Percentiles rank a stretch among this genome's conserved stretches.
These are phyloP conservation scores for Phylloscopus trochiloides DNA, from an alignment of 2,113 vertebrate genomes.

Conservation along the genomic window DNA sequence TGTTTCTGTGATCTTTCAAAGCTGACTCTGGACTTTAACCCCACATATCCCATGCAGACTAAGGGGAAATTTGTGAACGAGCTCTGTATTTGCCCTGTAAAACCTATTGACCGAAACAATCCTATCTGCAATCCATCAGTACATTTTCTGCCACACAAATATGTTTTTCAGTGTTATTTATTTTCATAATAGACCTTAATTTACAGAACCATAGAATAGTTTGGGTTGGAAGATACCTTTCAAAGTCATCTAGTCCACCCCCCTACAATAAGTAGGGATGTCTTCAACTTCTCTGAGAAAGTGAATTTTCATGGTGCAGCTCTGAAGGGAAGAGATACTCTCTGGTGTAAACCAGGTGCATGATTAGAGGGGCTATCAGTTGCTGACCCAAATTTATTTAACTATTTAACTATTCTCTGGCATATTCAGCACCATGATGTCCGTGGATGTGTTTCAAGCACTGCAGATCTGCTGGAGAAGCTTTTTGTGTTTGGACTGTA, in stretches of 20 bases:
- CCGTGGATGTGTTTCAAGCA: accelerated
- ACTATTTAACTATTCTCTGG: not conserved
- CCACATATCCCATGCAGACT: not conserved
- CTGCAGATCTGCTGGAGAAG: not conserved
- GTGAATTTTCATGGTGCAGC: not conserved
- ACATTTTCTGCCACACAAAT: not conserved
- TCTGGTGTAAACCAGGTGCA: not conserved
- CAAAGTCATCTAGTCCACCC: not conserved
- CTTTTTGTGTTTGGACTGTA: not conserved
- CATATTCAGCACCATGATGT: not conserved
- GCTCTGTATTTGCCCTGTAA: accelerated
- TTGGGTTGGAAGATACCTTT: not conserved
- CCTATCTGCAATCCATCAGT: not conserved
- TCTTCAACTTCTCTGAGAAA: not conserved
- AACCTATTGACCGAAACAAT: not conserved
- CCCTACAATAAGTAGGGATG: not conserved
- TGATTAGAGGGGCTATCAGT: not conserved
- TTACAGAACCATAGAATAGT: not conserved
- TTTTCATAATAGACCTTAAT: not conserved
- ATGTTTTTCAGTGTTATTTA: not conserved
- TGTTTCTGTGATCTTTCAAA: not conserved
- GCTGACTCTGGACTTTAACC: not conserved
- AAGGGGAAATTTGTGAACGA: not conserved
- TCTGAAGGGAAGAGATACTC: not conserved
- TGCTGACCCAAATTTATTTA: not conserved